A percentile compares a stretch with the other conserved stretches of the same genome.
Evolutionary conservation across 2,888 invertebrate genomes (phyloP).

Genomic region (Polymixis flavicincta): DNA sequence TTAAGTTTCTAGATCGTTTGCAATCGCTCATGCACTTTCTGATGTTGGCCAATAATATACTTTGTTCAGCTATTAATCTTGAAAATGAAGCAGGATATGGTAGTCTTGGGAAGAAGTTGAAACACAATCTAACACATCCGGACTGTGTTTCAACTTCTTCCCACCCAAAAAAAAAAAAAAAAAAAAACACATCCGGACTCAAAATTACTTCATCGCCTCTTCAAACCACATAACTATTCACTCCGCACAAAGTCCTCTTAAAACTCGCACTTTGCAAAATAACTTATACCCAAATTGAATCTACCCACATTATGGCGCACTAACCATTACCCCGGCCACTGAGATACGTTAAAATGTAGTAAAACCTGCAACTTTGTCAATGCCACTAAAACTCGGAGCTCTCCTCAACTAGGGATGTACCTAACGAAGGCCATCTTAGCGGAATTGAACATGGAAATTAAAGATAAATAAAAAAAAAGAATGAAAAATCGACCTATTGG

Average conservation of each 20-base stretch:
- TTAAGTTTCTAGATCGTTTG: background rate
- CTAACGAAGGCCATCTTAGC: background rate
- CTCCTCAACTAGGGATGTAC: constrained; percentile 22
- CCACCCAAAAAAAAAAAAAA: no score
- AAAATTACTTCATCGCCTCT: constrained; percentile 33
- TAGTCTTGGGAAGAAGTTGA: background rate
- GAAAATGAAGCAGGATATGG: background rate
- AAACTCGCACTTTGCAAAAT: constrained; percentile 56
- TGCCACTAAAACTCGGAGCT: constrained; percentile 37
- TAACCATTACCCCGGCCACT: constrained; percentile 51
- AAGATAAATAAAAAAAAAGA: background rate
- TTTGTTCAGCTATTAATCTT: background rate
- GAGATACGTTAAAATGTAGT: constrained; percentile 64
- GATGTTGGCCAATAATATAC: background rate
- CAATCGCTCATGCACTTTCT: background rate
- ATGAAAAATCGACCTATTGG: background rate
- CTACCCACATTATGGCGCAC: constrained; percentile 53
- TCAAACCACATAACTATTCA: constrained; percentile 29
- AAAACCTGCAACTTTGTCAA: constrained; percentile 67
- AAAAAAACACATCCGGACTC: background rate
- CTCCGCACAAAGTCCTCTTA: constrained; percentile 52
- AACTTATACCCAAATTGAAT: constrained; percentile 63
- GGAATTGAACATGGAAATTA: background rate
- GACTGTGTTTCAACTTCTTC: no score
- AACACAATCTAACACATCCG: constrained; percentile 6